A percentile compares a stretch with the other conserved stretches of the same genome.
phyloP scores from a whole-genome alignment of 1,140 invertebrate species.

The Dryas iulia region DNA sequence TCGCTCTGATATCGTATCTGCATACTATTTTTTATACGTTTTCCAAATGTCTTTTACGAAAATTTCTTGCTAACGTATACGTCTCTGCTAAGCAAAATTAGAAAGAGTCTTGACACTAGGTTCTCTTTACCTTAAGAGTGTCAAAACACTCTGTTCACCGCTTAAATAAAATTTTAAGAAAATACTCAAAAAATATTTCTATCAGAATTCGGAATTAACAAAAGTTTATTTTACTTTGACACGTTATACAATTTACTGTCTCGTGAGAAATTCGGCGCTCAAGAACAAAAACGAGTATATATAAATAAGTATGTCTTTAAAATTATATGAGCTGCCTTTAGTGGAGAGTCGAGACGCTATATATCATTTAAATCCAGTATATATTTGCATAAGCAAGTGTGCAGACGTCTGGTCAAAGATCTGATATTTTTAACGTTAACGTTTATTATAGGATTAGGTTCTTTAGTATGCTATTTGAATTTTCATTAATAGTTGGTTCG shows the following conservation, averaged over 20 bases:
- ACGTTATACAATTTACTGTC: not conserved
- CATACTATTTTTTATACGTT: too few species aligned
- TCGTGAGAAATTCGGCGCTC: not conserved
- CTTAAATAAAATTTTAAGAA: too few species aligned
- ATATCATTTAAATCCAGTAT: not conserved
- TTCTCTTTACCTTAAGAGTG: too few species aligned
- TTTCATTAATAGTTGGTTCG: too few species aligned
- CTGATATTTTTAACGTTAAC: not conserved
- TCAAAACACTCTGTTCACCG: too few species aligned
- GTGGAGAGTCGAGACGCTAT: not conserved
- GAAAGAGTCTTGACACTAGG: too few species aligned
- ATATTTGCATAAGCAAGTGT: not conserved
- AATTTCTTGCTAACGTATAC: too few species aligned
- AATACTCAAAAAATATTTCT: too few species aligned
- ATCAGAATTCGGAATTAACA: too few species aligned
- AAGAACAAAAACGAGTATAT: not conserved
- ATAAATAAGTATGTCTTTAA: not conserved
- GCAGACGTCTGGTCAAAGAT: not conserved
- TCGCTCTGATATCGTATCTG: too few species aligned
- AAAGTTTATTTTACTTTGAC: not conserved
- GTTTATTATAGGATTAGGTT: not conserved
- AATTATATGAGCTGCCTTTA: not conserved
- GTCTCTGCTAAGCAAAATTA: too few species aligned
- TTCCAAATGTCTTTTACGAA: too few species aligned
- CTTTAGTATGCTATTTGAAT: not conserved